Percentiles rank a stretch among this genome's conserved stretches.
phyloP scores from a whole-genome alignment of 2,797 vertebrate genomes.

The Fistularia tabacaria region DNA sequence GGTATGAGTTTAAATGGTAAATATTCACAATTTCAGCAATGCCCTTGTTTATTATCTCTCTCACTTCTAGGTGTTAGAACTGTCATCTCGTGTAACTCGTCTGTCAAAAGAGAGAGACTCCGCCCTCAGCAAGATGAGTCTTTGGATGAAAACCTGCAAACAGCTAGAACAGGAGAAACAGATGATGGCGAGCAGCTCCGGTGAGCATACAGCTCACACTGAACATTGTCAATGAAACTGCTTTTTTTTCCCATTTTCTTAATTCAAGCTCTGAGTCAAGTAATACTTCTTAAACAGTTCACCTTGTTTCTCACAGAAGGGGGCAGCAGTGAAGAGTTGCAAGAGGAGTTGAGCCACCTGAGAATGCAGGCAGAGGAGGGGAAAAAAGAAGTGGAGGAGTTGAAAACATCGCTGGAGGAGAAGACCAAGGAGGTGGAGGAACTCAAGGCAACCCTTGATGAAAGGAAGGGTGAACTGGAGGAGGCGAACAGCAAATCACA shows the following conservation, averaged over 20 bases:
- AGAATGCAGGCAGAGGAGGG: slow-evolving; percentile 53
- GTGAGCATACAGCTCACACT: slow-evolving; percentile 22
- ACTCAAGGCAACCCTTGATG: slow-evolving; percentile 61
- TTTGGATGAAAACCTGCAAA: slow-evolving; percentile 84
- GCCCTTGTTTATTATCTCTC: background rate
- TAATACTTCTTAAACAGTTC: background rate
- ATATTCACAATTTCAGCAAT: background rate
- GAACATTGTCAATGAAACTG: background rate
- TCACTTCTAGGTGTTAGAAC: slow-evolving; percentile 66
- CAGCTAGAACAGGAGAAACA: slow-evolving; percentile 85
- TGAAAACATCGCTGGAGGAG: slow-evolving; percentile 69
- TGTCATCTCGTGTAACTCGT: slow-evolving; percentile 49
- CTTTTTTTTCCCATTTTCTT: slow-evolving; percentile 15
- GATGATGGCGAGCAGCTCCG: slow-evolving; percentile 59
- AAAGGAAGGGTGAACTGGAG: slow-evolving; percentile 54
- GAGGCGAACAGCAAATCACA: slow-evolving; percentile 69
- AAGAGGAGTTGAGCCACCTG: slow-evolving; percentile 57
- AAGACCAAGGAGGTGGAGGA: slow-evolving; percentile 55
- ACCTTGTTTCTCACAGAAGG: slow-evolving; percentile 16
- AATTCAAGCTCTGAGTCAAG: too few relatives aligned
- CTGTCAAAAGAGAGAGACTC: slow-evolving; percentile 78
- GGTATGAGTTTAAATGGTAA: background rate
- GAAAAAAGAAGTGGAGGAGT: slow-evolving; percentile 54
- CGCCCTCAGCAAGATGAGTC: slow-evolving; percentile 72
- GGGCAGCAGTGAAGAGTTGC: slow-evolving; percentile 24